Evolutionary conservation across 2,888 invertebrate species (phyloP), one percentile per base, ranked within the genome.

Genomic region (Papilio elwesi): DNA sequence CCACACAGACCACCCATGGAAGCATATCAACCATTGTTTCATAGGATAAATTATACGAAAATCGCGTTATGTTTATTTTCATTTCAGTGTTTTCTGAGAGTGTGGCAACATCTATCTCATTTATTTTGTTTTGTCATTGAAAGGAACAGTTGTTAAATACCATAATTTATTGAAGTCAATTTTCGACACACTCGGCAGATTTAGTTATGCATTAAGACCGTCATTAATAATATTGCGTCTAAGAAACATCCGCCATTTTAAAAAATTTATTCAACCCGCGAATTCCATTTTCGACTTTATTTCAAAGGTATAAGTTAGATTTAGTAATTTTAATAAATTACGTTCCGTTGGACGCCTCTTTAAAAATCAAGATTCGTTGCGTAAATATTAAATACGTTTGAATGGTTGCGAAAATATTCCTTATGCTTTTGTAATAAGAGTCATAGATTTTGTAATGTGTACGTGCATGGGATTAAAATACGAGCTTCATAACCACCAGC

Each of bases 331-430:
- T 69, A 74, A 76, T 74, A 74, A 72, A 70, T 68, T 74, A 59
- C 74, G 77, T 77, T 77, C 74, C 75, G 72, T 70, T 77, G 70
- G 63, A 70, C 72, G 75, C 65, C 70, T 74, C 68, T 72, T 74
- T 75, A 74, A 75, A 75, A 75, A 76, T 74, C 75, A 74, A 70
- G 74, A 67, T 69, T 51, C 62, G 73, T 76, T 77, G 74, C 77
- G 74, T 75, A 76, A 76, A 75, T 43, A 66, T 10, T 51, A 53
- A 53, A 59, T 62, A 66, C 12, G 43, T 69, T 38, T 55, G 65
- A 57, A 55, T 36, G 16, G 15, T 59, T 57, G 15, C 73, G 53
- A 73, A 62, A 70, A 73, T 70, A 48, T 16, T 66, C 70, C 26
- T 66, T 73, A 70, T 70, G 16, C 3, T 12, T 9, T 62, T 9